Evolutionary conservation across 2,888 invertebrate genomes (phyloP), one percentile per base, ranked within the genome.

Genomic region (Scaptomyza flava): DNA sequence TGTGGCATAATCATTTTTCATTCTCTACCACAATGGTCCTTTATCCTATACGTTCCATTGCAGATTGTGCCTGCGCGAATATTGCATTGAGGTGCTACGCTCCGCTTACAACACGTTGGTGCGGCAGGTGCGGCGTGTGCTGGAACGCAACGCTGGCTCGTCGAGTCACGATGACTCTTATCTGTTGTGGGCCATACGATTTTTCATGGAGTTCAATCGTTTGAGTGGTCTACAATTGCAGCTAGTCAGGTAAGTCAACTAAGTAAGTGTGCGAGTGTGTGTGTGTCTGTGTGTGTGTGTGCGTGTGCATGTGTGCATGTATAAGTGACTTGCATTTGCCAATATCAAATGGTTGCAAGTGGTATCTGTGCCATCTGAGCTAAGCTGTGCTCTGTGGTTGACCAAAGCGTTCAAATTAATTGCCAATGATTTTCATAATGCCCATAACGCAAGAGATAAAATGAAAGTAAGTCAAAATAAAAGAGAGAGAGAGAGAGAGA

Each of bases 201-300:
- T 98, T 93, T 99, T 99, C 92, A 98, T 99, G 98, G 97, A 98
- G 92, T 99, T 99, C 92, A 98, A 98, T 93, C 95, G 99, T 77
- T 94, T 95, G 85, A 95, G 96, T 91, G 95, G 96, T 87, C 96
- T 97, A 90, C 94, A 96, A 92, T 95, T 98, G 75, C 96, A 97
- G 91, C 93, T 97, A 82, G 96, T 98, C 79, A 97, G 97, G 97
- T 97, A 93, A 93, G 90, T 38, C 27, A 17, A 14, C 27, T 89
- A 50, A 23, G 52, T 48, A 48, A 47, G 31, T 46, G 46, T 45
- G 14, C 46, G 20, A 38, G 42, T 48, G 38, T 34, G 50, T 30
- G 43, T 30, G 33, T 38, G 47, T n/a, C n/a, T n/a, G n/a, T 41
- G 31, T 34, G 17, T 17, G 51, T 38, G 41, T 33, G 53, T 34